These are phyloP conservation scores for Lordiphosa fenestrarum DNA, from an alignment of 2,888 invertebrate genomes.

Conservation along the genomic window DNA sequence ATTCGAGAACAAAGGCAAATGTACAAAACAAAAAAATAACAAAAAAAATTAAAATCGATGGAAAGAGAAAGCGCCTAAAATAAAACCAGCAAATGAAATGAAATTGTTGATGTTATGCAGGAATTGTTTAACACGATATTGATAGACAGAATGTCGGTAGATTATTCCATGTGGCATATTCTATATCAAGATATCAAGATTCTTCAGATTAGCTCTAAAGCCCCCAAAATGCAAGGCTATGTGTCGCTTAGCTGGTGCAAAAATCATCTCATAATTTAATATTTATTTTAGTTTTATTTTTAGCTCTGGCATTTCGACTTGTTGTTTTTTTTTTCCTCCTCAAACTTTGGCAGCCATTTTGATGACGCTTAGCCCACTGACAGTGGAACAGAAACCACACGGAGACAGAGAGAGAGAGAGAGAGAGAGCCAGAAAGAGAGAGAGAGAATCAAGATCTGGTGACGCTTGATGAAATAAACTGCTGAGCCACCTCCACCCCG, in stretches of 20 bases:
- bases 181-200: not conserved
- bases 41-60: slow-evolving; percentile 9
- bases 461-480: slow-evolving; percentile 44
- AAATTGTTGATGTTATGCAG: slow-evolving; percentile 10
- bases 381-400: slow-evolving; percentile 11
- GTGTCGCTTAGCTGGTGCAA: no score
- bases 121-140: not conserved
- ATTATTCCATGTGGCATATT: slow-evolving; percentile 1
- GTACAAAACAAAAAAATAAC: slow-evolving; percentile 11
- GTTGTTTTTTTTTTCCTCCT: not conserved
- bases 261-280: not conserved
- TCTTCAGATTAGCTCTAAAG: no score
- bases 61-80: slow-evolving; percentile 13
- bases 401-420: slow-evolving; percentile 13
- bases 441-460: slow-evolving; percentile 17
- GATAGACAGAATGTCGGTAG: slow-evolving; percentile 7
- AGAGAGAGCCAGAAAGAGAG: slow-evolving; percentile 5
- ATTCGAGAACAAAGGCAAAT: slow-evolving; percentile 52
- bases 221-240: no score
- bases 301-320: slow-evolving; percentile 31
- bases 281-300: slow-evolving; percentile 17
- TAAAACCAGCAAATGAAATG: slow-evolving; percentile 15
- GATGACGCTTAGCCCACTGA: slow-evolving; percentile 47
- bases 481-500: slow-evolving; percentile 7
- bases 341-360: slow-evolving; percentile 49